Conservation (phyloP, 2,888 invertebrate species). For the Nasonovia ribisnigri region DNA sequence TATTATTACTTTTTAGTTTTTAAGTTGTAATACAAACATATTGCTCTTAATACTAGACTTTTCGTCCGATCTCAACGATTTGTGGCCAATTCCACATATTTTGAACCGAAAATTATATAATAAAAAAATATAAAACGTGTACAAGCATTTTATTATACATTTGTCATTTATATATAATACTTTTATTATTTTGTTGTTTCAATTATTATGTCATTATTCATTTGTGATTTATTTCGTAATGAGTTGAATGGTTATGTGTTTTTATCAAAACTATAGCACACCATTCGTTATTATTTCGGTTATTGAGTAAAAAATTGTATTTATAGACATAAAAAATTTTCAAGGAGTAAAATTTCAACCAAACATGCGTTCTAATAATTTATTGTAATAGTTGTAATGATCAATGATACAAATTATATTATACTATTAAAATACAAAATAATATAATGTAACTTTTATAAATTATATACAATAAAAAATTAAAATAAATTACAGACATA, state of each 20-base stretch:
- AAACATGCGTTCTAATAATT: neutral
- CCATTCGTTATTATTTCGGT: neutral
- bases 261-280: neutral
- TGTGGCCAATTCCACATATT: neutral
- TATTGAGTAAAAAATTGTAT: neutral
- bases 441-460: neutral
- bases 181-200: neutral
- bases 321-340: neutral
- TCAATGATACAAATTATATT: neutral
- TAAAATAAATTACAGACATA: neutral
- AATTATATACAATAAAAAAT: neutral
- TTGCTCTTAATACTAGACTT: neutral
- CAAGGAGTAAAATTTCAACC: neutral
- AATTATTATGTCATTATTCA: neutral
- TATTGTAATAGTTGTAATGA: neutral
- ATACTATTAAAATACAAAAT: neutral
- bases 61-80: neutral
- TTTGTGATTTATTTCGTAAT: neutral
- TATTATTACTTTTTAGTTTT: neutral
- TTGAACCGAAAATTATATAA: neutral
- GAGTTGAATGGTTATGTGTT: neutral
- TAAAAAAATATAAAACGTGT: neutral
- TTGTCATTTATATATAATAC: too few relatives aligned
- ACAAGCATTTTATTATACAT: neutral
- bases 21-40: neutral